Evolutionary conservation across 1,140 invertebrate genomes (phyloP).

Genomic region (Drosophila sturtevanti): DNA sequence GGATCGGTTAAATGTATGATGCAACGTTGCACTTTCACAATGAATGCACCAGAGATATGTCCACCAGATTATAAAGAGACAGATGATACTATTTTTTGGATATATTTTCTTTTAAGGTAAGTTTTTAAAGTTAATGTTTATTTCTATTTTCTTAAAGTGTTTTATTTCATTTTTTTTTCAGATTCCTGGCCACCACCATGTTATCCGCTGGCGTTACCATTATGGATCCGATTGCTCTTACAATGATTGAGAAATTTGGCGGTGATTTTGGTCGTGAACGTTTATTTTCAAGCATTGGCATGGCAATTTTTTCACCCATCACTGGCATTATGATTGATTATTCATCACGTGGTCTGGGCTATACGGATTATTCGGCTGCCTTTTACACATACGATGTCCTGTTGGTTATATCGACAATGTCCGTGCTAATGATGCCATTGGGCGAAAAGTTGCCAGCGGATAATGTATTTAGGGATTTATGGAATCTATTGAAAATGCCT

Average conservation of each 20-base stretch:
- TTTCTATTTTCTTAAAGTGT: not conserved
- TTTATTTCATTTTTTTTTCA: conserved; percentile 16
- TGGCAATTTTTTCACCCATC: conserved; percentile 91
- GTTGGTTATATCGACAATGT: conserved; percentile 87
- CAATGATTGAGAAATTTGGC: conserved; percentile 90
- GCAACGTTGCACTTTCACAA: conserved; percentile 86
- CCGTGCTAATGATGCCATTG: conserved; percentile 88
- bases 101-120: conserved; percentile 87
- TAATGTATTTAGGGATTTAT: conserved; percentile 87
- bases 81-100: conserved; percentile 89
- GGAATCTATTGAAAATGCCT: conserved; percentile 89
- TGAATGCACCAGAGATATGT: conserved; percentile 88
- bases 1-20: conserved; percentile 87
- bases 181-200: conserved; percentile 90
- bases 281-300: conserved; percentile 90
- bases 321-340: conserved; percentile 90
- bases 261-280: conserved; percentile 91
- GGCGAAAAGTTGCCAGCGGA: conserved; percentile 89
- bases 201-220: conserved; percentile 90
- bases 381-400: conserved; percentile 90
- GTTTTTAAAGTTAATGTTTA: too few species aligned
- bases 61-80: conserved; percentile 89
- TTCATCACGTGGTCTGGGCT: conserved; percentile 85
- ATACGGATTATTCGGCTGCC: conserved; percentile 90
- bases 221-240: conserved; percentile 91